Conservation (phyloP, 2,888 invertebrate species). For the Thecophora atra region DNA sequence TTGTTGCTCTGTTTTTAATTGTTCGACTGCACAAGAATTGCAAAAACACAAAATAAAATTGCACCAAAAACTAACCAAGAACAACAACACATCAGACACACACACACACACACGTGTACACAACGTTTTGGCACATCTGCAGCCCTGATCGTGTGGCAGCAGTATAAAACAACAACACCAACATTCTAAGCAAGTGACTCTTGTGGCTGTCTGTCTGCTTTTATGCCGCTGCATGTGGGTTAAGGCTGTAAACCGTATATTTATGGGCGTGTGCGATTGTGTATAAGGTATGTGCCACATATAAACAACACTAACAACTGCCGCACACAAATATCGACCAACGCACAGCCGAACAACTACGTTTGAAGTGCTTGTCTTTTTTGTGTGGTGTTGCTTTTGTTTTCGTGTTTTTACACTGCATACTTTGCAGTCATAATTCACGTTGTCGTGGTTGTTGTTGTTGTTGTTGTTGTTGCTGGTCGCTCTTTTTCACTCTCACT, state of each 20-base stretch:
- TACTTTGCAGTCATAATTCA: constrained; percentile 8
- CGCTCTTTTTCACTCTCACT: too few relatives aligned
- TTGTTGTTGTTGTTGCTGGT: constrained; percentile 9
- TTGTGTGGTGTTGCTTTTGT: not conserved
- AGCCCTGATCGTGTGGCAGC: constrained; percentile 4
- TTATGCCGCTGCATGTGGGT: constrained; percentile 15
- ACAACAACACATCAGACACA: not conserved
- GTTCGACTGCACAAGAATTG: constrained; percentile 14
- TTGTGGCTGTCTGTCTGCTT: not conserved
- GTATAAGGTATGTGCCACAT: not conserved
- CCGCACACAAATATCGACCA: not conserved
- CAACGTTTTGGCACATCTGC: constrained; percentile 43
- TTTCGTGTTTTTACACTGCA: constrained; percentile 4
- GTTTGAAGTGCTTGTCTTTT: not conserved
- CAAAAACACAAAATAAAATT: not conserved
- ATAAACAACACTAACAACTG: not conserved
- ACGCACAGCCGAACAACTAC: not conserved
- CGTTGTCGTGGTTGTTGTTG: constrained; percentile 6
- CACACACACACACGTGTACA: not conserved
- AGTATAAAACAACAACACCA: constrained; percentile 14
- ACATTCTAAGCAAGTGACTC: constrained; percentile 10
- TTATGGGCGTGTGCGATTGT: not conserved
- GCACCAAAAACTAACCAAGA: not conserved
- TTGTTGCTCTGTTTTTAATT: constrained; percentile 26
- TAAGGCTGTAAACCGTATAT: constrained; percentile 26